phyloP scores from a whole-genome alignment of 1,140 invertebrate species.

The Caenorhabditis inopinata region DNA sequence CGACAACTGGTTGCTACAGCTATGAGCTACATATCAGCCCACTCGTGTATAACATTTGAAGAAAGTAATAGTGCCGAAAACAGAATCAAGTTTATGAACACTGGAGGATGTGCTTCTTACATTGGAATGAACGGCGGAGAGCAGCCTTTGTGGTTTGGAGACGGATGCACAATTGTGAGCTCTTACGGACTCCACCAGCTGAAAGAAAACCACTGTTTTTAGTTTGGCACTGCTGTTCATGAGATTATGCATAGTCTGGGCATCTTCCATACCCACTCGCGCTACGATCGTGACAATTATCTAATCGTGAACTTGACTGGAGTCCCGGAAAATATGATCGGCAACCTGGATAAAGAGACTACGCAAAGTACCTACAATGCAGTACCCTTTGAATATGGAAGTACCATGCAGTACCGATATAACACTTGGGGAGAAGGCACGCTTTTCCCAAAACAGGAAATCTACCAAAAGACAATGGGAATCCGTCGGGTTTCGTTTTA shows the following conservation, averaged over 20 bases:
- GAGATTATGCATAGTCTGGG: conserved; percentile 29
- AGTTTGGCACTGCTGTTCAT: conserved; percentile 12
- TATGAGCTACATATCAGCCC: background rate
- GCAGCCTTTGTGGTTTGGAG: background rate
- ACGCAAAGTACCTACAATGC: background rate
- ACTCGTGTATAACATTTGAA: background rate
- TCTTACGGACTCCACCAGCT: background rate
- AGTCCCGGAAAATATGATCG: background rate
- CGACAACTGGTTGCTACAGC: background rate
- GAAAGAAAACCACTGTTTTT: background rate
- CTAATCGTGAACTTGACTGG: background rate
- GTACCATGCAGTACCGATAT: conserved; percentile 21
- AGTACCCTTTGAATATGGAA: conserved; percentile 37
- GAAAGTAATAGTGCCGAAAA: background rate
- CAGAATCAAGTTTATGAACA: background rate
- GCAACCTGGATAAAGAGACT: background rate
- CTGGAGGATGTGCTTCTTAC: conserved; percentile 15
- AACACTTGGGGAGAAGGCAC: conserved; percentile 1
- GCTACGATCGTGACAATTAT: conserved; percentile 27
- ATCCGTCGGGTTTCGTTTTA: background rate
- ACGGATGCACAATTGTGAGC: background rate
- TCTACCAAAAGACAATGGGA: conserved; percentile 30
- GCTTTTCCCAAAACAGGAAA: background rate
- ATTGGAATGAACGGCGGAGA: conserved; percentile 12
- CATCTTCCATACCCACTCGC: conserved; percentile 26